Evolutionary conservation across 53 echinoderm and acorn worm species (phyloP), one percentile per base, ranked within the genome.

Genomic region (Luidia sarsii): DNA sequence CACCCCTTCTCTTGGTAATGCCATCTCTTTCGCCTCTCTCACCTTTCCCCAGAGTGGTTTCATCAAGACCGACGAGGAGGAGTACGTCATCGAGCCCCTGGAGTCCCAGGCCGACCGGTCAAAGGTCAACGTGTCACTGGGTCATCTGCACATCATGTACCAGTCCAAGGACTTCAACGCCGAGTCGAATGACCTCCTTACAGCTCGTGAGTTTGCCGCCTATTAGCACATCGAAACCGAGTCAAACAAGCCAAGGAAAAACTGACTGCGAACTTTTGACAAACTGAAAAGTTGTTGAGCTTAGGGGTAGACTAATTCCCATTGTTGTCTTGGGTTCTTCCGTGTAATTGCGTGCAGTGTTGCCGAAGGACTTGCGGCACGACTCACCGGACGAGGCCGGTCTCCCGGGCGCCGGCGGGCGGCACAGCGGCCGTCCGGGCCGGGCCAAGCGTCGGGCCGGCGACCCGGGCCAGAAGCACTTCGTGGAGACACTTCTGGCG

Each of bases 61-160:
- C 62, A 93, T 95, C 19, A 65, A 85, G 57, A 59, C 88, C 16
- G 90, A 82, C 18, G 66, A 71, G 13, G 90, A 95, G 41, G 90
- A 95, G 39, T 90, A 90, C 68, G 79, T 93, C 65, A 93, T 95
- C 35, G 93, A 93, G 33, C 96, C 93, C 6, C 53, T 95, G 35
- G 87, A 86, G 21, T 63, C 81, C 0, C 55, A 70, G 30, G 83
- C 79, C 11, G 79, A 65, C 14, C 50, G 71, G 27, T 55, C 85
- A 41, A 84, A 55, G 64, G 77, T 56, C 66, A 95, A 87, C 43
- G 39, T 89, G 6, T 89, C 92, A 0, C 34, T 81, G 10, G 87
- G 89, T 18, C 89, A 86, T 55, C 86, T 88, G 4, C 91, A 92
- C 71, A 89, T 89, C 51, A 75, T 92, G 77, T 92, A 92, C 49